These are phyloP conservation scores for Ploceus nigricollis DNA, from an alignment of 2,113 vertebrate species.

Conservation along the genomic window DNA sequence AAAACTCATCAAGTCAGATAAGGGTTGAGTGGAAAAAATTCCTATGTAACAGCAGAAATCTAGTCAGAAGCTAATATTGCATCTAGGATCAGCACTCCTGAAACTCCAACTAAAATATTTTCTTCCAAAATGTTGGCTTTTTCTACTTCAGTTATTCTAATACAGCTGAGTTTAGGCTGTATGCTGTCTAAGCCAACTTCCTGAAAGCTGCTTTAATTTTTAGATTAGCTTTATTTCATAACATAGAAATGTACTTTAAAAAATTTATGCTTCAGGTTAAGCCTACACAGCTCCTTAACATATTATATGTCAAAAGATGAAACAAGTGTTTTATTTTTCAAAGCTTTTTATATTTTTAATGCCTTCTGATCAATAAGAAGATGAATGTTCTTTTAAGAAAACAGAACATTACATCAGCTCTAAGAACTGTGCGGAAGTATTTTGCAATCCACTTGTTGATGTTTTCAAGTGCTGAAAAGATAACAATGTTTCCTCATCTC, in stretches of 20 bases:
- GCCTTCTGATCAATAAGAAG: background rate
- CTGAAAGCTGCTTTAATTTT: background rate
- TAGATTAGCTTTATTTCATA: background rate
- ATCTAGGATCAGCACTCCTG: background rate
- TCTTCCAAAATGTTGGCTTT: background rate
- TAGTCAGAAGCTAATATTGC: background rate
- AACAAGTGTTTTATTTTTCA: background rate
- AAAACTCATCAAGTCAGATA: background rate
- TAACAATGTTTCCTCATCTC: background rate
- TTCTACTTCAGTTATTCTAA: background rate
- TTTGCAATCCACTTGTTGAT: slow-evolving; percentile 25
- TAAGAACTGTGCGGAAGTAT: background rate
- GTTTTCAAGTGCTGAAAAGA: background rate
- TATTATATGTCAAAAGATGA: background rate
- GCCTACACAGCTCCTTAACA: background rate
- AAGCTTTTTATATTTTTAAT: background rate
- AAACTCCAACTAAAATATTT: background rate
- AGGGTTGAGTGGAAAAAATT: rapidly evolving
- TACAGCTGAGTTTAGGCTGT: background rate
- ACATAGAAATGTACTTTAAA: background rate
- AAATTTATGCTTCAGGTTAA: background rate
- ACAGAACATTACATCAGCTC: background rate
- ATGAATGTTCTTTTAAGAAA: background rate
- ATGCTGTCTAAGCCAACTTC: background rate
- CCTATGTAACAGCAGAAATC: background rate